Evolutionary conservation across 2,113 vertebrate species (phyloP).

Genomic region (cat (Felis catus)): DNA sequence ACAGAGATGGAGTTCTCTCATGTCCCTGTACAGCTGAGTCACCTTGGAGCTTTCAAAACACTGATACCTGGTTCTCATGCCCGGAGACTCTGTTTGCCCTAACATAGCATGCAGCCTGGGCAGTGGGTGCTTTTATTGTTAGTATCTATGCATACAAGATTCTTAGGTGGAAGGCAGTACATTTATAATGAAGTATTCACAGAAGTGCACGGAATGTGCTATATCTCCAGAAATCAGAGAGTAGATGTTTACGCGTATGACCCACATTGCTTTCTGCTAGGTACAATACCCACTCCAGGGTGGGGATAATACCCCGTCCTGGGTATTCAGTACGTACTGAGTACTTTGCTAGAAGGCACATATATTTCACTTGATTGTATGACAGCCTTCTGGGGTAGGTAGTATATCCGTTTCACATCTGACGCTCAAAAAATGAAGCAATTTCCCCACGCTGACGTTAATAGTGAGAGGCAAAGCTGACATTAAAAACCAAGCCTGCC

Average conservation of each 20-base stretch:
- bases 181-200: neutral
- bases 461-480: neutral
- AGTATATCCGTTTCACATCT: neutral
- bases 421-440: neutral
- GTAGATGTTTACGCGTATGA: neutral
- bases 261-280: neutral
- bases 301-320: neutral
- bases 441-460: neutral
- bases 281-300: neutral
- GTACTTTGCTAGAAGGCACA: neutral
- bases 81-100: neutral
- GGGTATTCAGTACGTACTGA: neutral
- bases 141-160: neutral
- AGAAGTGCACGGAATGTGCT: neutral
- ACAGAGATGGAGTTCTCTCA: neutral
- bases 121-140: neutral
- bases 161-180: neutral
- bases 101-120: neutral
- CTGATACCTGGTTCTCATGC: neutral
- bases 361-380: neutral
- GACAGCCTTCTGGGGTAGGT: neutral
- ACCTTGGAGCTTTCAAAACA: neutral
- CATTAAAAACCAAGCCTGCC: neutral
- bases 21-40: neutral
- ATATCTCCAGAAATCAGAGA: neutral